Conservation (phyloP, 2,888 invertebrate genomes). For the Cephus rjabovi region DNA sequence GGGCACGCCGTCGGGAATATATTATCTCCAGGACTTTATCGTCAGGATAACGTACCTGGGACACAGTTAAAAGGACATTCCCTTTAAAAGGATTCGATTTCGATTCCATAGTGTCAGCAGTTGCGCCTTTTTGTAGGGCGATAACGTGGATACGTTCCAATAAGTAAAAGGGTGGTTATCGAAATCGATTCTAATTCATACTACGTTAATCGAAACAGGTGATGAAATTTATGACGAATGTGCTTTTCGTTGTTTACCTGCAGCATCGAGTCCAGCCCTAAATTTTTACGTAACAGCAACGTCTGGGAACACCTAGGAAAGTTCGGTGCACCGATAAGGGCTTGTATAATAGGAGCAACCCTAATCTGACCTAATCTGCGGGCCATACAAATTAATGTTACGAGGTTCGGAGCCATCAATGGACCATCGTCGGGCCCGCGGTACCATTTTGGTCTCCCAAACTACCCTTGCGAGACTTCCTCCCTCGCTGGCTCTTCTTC, state of each 20-base stretch:
- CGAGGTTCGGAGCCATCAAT: constrained; percentile 43
- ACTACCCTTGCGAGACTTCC: constrained; percentile 41
- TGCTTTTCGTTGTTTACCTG: too few relatives aligned
- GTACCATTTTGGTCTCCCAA: constrained; percentile 49
- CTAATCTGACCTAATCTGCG: constrained; percentile 49
- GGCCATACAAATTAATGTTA: constrained; percentile 55
- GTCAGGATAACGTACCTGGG: constrained; percentile 49
- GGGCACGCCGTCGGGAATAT: constrained; percentile 53
- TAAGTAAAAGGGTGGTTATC: too few relatives aligned
- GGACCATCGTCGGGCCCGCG: constrained; percentile 40
- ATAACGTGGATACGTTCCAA: too few relatives aligned
- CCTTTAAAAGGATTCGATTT: constrained; percentile 5
- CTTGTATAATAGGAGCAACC: constrained; percentile 26
- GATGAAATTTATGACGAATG: too few relatives aligned
- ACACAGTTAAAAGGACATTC: constrained; percentile 9
- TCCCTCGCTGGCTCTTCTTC: constrained; percentile 12
- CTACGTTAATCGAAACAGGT: too few relatives aligned
- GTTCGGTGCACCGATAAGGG: constrained; percentile 1
- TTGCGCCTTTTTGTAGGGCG: too few relatives aligned
- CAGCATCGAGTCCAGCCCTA: too few relatives aligned
- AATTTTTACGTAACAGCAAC: too few relatives aligned
- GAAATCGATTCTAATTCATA: too few relatives aligned
- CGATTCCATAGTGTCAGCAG: too few relatives aligned
- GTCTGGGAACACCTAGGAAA: neutral
- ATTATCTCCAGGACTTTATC: constrained; percentile 61